Percentiles rank a stretch among this genome's conserved stretches.
phyloP scores from a whole-genome alignment of 2,113 vertebrate genomes.

The Heterotilapia buettikoferi region DNA sequence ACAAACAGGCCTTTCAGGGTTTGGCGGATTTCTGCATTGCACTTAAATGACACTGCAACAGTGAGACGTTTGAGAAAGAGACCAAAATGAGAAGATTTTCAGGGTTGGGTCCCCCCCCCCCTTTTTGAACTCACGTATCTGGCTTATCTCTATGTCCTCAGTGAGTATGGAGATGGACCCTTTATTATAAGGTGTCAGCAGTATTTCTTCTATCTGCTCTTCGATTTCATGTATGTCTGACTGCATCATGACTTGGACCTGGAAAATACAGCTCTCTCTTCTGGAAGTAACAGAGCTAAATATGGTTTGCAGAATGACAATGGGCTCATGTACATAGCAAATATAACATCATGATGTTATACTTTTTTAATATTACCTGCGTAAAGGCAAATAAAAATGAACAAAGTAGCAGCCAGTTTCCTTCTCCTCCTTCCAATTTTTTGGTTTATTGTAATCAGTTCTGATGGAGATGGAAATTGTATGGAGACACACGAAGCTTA shows the following conservation, averaged over 20 bases:
- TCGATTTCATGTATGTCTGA: slow-evolving; percentile 29
- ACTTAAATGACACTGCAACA: slow-evolving; percentile 66
- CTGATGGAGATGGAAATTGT: too few relatives aligned
- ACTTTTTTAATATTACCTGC: background rate
- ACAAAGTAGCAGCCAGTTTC: background rate
- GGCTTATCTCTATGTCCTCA: slow-evolving; percentile 53
- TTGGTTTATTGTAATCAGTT: background rate
- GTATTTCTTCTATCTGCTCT: slow-evolving; percentile 37
- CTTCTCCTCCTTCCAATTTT: fast-evolving
- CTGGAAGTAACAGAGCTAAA: background rate
- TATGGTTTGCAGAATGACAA: background rate
- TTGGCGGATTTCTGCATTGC: slow-evolving; percentile 48
- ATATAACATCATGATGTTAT: background rate
- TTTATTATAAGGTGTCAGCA: slow-evolving; percentile 31
- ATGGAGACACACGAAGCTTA: background rate
- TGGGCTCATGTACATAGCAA: background rate
- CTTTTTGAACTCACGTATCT: slow-evolving; percentile 52
- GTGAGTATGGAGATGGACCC: slow-evolving; percentile 15
- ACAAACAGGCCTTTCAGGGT: slow-evolving; percentile 73
- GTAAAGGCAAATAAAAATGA: background rate
- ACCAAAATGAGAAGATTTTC: background rate
- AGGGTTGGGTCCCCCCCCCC: fast-evolving
- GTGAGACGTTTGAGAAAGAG: background rate
- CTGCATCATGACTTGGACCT: slow-evolving; percentile 46
- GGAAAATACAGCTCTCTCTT: slow-evolving; percentile 66